Base-by-base conservation (phyloP, 2,797 vertebrate genomes). In the Meda fulgida region DNA sequence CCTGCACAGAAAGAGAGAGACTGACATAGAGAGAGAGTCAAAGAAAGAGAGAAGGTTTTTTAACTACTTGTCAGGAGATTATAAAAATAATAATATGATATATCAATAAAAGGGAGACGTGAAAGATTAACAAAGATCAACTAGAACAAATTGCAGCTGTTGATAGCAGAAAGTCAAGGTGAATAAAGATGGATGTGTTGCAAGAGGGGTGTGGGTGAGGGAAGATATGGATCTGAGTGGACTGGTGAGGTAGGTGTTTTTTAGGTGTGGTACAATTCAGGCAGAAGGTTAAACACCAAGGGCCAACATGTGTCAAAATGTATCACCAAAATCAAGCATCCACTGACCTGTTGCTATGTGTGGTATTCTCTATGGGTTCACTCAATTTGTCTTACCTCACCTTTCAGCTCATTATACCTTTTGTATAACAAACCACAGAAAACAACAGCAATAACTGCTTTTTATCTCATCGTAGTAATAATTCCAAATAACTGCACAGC, bases 1-100 rank as follows among this genome's bases (percentile, higher is more conserved):
- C 89, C 73, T 87, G 87, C 36, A 63, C n/a, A 43, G n/a, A 77
- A 38, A 58, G 63, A 83, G 80, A 72, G n/a, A 21, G 78, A 84
- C 19, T 36, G 26, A 82, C 19, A 31, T 19, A n/a, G n/a, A 34
- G 19, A 63, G 29, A 66, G 53, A 60, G 48, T n/a, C 21, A 73
- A 16, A 51, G 46, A 70, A 53, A 34, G 10, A 51, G 60, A 43
- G 58, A 48, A 3, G 53, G 6, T 55, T 34, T 60, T 72, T 14
- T 3, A 76, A 65, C 21, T 38, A 7, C 16, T 13, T 67, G 63
- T 58, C 48, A 84, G n/a, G 38, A 18, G 36, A 58, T 46, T 60
- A 31, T 58, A 23, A 34, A 6, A 77, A 55, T 31, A 63, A 43
- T 3, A 71, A 53, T n/a, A n/a, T 34, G 19, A 46, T 36, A 60